Conservation (phyloP, 2,113 vertebrate species). For the Mirounga angustirostris region DNA sequence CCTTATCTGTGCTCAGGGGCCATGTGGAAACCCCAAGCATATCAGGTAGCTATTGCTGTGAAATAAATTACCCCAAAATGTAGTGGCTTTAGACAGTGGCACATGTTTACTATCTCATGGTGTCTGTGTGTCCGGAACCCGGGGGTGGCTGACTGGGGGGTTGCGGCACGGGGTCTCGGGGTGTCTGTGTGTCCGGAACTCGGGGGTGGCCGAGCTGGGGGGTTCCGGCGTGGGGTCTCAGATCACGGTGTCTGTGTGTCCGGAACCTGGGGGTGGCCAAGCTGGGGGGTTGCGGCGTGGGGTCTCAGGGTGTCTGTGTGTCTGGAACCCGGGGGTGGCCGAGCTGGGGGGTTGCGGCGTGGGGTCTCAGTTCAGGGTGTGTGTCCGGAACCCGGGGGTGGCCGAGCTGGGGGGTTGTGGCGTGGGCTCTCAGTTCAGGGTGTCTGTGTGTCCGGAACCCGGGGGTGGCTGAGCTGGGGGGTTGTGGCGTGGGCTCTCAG, state of each 20-base stretch:
- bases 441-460: too few species aligned
- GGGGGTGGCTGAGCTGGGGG: too few species aligned
- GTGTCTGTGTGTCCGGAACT: background rate
- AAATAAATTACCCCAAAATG: background rate
- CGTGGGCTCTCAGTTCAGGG: too few species aligned
- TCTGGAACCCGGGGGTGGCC: too few species aligned
- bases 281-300: too few species aligned
- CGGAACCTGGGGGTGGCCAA: too few species aligned
- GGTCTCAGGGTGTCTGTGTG: too few species aligned
- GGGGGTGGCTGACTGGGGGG: background rate
- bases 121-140: background rate
- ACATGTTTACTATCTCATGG: background rate
- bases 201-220: background rate
- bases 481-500: rapidly evolving
- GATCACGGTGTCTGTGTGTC: too few species aligned
- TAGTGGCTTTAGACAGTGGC: background rate
- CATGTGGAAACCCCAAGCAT: background rate
- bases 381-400: too few species aligned
- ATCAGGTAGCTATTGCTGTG: background rate
- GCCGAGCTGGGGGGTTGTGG: too few species aligned
- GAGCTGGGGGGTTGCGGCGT: background rate
- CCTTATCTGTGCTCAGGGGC: background rate
- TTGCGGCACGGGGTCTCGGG: background rate
- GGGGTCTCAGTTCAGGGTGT: too few species aligned
- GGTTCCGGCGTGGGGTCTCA: background rate